Base-by-base conservation (phyloP, 1,140 invertebrate genomes). In the Pachypeltis micranthus region DNA sequence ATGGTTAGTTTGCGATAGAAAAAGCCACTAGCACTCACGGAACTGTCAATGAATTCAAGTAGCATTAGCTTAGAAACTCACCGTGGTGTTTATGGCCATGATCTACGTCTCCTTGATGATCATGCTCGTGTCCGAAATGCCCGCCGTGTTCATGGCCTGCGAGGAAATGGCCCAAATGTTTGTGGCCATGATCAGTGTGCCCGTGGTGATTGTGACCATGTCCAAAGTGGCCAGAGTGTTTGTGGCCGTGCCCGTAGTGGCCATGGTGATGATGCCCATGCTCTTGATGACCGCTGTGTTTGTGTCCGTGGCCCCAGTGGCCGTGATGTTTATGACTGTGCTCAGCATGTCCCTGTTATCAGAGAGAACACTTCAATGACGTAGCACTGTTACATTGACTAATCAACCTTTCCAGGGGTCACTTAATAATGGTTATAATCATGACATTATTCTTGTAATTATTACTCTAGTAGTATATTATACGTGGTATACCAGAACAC, bases 271-370 rank as follows among this genome's bases (percentile, higher is more conserved):
- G 39, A 51, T 66, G 65, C 24, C 55, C 39, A 54, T 66, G 65
- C 1, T 44, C 59, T 14, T 26, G 31, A 51, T 66, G 65, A 31
- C 65, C 57, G 3, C 34, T 39, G 27, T 66, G 65, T n/a, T 58
- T 47, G 59, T 66, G 65, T 26, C 59, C 55, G 59, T 66, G 65
- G 4, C 57, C 59, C 14, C 23, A 51, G 44, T 66, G 65, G 23
- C 65, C 65, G 47, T 47, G 27, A 55, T 66, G 65, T 44, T 66
- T 56, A 25, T 66, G 65, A 12, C 63, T 59, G 57, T 66, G 65
- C 21, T 61, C 57, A 24, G 57, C 59, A 26, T 63, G 39, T 27
- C 65, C 65, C 47, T 51, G 19, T n/a, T n/a, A n/a, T n/a, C n/a
- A n/a, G n/a, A n/a, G n/a, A n/a, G n/a, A n/a, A n/a, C n/a, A n/a